phyloP scores from a whole-genome alignment of 2,888 invertebrate genomes.

The Polymixis lichenea region DNA sequence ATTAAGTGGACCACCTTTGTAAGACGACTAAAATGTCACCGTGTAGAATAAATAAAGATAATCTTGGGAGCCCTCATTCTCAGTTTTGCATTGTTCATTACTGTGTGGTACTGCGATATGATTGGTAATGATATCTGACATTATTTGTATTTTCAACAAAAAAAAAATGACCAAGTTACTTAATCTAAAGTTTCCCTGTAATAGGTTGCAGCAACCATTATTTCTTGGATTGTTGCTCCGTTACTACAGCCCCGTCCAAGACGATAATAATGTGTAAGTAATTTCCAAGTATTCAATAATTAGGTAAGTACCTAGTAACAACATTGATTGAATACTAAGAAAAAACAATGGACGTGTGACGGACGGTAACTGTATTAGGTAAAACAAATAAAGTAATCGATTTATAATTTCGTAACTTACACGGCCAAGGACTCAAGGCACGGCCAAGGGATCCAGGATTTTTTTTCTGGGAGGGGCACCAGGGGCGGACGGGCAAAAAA shows the following conservation, averaged over 20 bases:
- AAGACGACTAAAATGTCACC: too few relatives aligned
- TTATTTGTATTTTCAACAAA: background rate
- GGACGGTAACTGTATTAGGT: background rate
- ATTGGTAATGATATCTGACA: background rate
- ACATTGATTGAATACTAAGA: background rate
- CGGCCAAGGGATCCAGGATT: too few relatives aligned
- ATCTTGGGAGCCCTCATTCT: background rate
- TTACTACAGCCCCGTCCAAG: conserved; percentile 88
- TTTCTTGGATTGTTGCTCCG: conserved; percentile 91
- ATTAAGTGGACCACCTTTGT: too few relatives aligned
- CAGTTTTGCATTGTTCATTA: conserved; percentile 2
- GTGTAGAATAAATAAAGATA: background rate
- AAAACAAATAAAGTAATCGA: background rate
- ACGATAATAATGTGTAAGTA: conserved; percentile 78
- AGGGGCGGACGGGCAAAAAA: too few relatives aligned
- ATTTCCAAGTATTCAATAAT: conserved; percentile 1
- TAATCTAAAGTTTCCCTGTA: conserved; percentile 39
- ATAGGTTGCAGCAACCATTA: conserved; percentile 92
- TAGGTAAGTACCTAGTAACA: background rate
- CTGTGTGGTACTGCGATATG: background rate
- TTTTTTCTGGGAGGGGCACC: too few relatives aligned
- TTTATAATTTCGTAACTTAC: conserved; percentile 14
- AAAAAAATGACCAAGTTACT: background rate
- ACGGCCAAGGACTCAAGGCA: too few relatives aligned
- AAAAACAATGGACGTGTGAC: background rate